Base-by-base conservation (phyloP, 1,140 invertebrate genomes). In the Trachymyrmex cornetzi region DNA sequence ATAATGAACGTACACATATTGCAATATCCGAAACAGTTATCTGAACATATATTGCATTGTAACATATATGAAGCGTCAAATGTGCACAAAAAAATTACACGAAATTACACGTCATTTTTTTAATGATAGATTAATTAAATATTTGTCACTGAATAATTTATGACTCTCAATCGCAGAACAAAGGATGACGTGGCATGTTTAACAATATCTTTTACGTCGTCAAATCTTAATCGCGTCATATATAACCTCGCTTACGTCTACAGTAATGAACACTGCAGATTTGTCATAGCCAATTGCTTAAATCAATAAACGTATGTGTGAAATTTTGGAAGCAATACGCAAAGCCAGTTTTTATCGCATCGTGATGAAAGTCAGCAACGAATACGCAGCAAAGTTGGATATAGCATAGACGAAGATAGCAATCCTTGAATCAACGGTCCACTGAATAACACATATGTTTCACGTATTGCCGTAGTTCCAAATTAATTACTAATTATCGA, bases 391-490 rank as follows among this genome's bases (percentile, higher is more conserved):
- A 19, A 53, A 80, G 9, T 69, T 55, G 59, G 61, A 34, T 34
- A 34, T 34, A 12, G 12, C 22, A 24, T 44, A n/a, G 44, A 77
- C 24, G 27, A 48, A 44, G 30, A 14, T 1, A 34, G 16, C 30
- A 14, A 24, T 30, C 0, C 30, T 59, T 34, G 34, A 74, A 24
- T 48, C 22, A 16, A 19, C 30, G 22, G 22, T 27, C 11, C 19
- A 9, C 3, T 7, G 38, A 84, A 34, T 19, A 9, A 74, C 19
- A 19, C 81, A 81, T 74, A 87, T 34, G 9, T 19, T 12, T 85
- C 86, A 89, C 79, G 87, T 89, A 38, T 74, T 11, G 16, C n/a
- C n/a, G 30, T 16, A 27, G n/a, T 77, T 55, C 9, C 22, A 22
- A 5, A 34, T 19, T 69, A 74, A 85, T 85, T 75, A 55, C 3